phyloP scores from a whole-genome alignment of 1,140 invertebrate species.

The Globodera rostochiensis region DNA sequence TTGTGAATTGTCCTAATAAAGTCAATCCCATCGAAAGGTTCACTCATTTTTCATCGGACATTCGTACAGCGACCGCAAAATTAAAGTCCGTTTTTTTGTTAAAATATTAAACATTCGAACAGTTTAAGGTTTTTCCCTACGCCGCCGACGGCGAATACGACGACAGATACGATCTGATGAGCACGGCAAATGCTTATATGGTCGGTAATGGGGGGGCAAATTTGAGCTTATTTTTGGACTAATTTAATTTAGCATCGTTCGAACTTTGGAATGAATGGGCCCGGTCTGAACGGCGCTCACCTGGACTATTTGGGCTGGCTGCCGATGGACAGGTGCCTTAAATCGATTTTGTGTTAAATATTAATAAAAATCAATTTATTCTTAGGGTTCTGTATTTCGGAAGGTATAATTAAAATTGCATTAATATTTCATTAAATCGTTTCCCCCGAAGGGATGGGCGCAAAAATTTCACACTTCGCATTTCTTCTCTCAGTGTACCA shows the following conservation, averaged over 20 bases:
- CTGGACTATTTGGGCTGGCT: constrained; percentile 63
- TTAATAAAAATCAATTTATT: background rate
- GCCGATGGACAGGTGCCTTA: constrained; percentile 50
- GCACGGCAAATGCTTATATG: constrained; percentile 65
- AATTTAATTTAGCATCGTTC: constrained; percentile 40
- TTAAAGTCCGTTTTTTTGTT: constrained; percentile 40
- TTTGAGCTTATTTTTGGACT: background rate
- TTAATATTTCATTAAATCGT: background rate
- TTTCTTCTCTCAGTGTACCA: constrained; percentile 59
- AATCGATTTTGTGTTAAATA: background rate
- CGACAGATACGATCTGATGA: constrained; percentile 63
- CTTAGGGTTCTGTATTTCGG: constrained; percentile 59
- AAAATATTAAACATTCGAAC: constrained; percentile 5
- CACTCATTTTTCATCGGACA: constrained; percentile 64
- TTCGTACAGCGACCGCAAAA: constrained; percentile 64
- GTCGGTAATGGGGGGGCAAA: background rate
- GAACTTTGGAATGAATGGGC: constrained; percentile 60
- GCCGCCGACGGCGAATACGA: constrained; percentile 60
- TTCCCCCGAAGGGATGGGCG: constrained; percentile 45
- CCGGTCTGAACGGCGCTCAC: constrained; percentile 61
- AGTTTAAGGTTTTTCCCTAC: constrained; percentile 59
- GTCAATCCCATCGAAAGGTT: constrained; percentile 21
- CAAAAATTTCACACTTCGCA: constrained; percentile 59
- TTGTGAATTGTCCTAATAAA: background rate
- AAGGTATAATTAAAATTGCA: constrained; percentile 6